Base-by-base conservation (phyloP, 2,888 invertebrate species). In the Tanytarsus gracilentus region DNA sequence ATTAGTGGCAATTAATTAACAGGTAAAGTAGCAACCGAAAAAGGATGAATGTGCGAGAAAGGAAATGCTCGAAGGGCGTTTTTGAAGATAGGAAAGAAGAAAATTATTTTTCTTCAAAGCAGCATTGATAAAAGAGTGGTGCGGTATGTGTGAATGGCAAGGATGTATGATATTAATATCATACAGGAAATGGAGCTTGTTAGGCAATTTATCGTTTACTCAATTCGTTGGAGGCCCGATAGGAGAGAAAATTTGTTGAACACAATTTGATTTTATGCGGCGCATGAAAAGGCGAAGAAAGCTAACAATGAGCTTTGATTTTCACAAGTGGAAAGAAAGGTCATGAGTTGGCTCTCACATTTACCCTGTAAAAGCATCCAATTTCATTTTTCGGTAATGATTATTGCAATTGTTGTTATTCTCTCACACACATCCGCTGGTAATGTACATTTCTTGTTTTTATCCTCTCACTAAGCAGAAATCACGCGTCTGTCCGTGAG, bases 1-100 rank as follows among this genome's bases (percentile, higher is more conserved):
- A 55, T 55, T 55, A 55, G 40, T 25, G 33, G 40, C 55, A 55
- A 55, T 55, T 55, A 55, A 55, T 55, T 26, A 27, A 23, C 23
- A 44, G 44, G 44, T 18, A 40, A 40, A 40, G 40, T 16, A 21
- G 4, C 18, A 44, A 21, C 18, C 11, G 44, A 16, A 44, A 44
- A 33, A n/a, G 44, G 11, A 21, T 23, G 18, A 3, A 18, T 2
- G 18, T n/a, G n/a, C n/a, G 23, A 44, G 23, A 44, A 23, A 18
- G 23, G 18, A 23, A 44, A 44, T 44, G 23, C n/a, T n/a, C n/a
- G n/a, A n/a, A n/a, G n/a, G n/a, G n/a, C n/a, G n/a, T n/a, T n/a
- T n/a, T n/a, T n/a, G n/a, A n/a, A n/a, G 25, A 49, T 11, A 49
- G 26, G 23, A 25, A 9, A 27, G 9, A 30, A 16, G 40, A 26